Conservation (phyloP, 2,113 vertebrate genomes). For the Rhea americana region DNA sequence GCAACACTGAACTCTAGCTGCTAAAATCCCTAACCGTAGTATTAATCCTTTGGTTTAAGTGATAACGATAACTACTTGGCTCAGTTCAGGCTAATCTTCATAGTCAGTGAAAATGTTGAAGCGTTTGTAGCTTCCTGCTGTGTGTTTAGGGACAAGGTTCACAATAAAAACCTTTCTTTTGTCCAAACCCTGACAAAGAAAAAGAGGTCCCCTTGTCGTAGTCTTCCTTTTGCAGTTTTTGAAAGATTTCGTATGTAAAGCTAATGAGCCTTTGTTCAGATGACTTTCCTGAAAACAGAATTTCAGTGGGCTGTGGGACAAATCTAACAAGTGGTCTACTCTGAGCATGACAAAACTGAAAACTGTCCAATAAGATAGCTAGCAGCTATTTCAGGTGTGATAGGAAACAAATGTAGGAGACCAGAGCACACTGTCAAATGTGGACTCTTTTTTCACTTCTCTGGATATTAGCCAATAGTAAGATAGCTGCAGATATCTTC, state of each 20-base stretch:
- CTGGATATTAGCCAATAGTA: not conserved
- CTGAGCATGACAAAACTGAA: not conserved
- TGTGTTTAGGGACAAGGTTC: not conserved
- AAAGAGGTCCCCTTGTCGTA: not conserved
- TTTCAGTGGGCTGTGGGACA: not conserved
- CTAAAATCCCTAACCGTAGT: not conserved
- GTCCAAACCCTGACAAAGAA: not conserved
- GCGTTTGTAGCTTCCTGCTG: not conserved
- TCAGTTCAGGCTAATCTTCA: not conserved
- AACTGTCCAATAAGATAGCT: not conserved
- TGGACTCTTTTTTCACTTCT: not conserved
- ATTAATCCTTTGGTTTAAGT: no score
- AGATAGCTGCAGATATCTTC: not conserved
- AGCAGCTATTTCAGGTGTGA: not conserved
- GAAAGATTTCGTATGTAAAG: not conserved
- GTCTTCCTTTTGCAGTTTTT: not conserved
- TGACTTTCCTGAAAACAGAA: not conserved
- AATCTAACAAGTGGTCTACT: not conserved
- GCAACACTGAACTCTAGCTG: not conserved
- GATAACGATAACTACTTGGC: not conserved
- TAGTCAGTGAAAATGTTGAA: no score
- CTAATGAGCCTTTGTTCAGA: not conserved
- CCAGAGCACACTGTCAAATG: not conserved
- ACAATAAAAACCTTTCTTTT: not conserved
- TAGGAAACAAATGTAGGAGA: not conserved